These are phyloP conservation scores for Orgyia antiqua DNA, from an alignment of 2,888 invertebrate genomes.

Conservation along the genomic window DNA sequence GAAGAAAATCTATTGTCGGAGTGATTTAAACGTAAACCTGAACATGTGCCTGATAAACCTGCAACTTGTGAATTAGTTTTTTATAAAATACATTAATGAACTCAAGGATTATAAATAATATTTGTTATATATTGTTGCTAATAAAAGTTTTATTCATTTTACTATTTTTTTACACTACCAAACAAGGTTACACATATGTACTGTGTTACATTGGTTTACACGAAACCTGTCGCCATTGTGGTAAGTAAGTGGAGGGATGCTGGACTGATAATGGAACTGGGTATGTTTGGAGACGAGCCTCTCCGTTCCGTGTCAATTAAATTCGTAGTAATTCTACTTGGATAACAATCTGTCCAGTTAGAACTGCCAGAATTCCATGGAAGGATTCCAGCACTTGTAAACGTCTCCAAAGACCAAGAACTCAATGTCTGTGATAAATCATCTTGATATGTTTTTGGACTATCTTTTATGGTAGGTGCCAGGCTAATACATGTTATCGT, in stretches of 20 bases:
- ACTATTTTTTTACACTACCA: constrained; percentile 34
- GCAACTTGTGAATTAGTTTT: too few species aligned
- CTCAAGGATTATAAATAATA: too few species aligned
- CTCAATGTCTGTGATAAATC: constrained; percentile 19
- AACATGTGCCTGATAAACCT: too few species aligned
- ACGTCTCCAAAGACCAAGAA: constrained; percentile 43
- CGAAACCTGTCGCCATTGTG: too few species aligned
- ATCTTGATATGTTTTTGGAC: neutral
- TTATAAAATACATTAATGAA: too few species aligned
- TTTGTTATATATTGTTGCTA: constrained; percentile 34
- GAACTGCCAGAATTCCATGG: constrained; percentile 34
- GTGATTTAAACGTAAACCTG: too few species aligned
- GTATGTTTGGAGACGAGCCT: constrained; percentile 15
- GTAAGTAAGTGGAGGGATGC: too few species aligned
- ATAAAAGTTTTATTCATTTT: constrained; percentile 40
- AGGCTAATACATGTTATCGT: constrained; percentile 13
- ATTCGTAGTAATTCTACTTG: constrained; percentile 28
- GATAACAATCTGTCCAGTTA: constrained; percentile 37
- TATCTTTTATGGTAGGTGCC: neutral
- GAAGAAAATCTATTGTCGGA: too few species aligned
- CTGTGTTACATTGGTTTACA: too few species aligned
- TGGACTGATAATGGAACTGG: too few species aligned
- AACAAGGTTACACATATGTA: too few species aligned
- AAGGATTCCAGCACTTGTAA: constrained; percentile 24
- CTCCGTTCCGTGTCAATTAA: constrained; percentile 16